A percentile compares a stretch with the other conserved stretches of the same genome.
Conservation (phyloP, 1,140 invertebrate genomes). For the Brachystomella parvula region DNA sequence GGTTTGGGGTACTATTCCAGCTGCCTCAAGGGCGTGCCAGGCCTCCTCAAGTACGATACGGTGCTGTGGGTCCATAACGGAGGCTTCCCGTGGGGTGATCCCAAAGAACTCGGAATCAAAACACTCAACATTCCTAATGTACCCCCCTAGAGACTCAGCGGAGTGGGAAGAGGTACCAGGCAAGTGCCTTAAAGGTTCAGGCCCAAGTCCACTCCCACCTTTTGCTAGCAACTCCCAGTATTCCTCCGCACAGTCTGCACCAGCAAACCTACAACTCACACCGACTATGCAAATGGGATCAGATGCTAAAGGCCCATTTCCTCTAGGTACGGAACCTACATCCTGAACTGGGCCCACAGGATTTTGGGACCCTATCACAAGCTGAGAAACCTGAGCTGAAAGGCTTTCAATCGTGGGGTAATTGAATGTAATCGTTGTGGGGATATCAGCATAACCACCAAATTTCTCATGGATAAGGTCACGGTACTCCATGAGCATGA, state of each 20-base stretch:
- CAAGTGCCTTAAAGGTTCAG: neutral
- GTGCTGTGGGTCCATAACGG: conserved; percentile 55
- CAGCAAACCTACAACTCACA: conserved; percentile 6
- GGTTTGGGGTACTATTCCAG: conserved; percentile 44
- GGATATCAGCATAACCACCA: too few relatives aligned
- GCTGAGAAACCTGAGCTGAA: too few relatives aligned
- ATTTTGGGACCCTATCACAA: too few relatives aligned
- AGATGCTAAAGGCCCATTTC: too few relatives aligned
- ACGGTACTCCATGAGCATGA: too few relatives aligned
- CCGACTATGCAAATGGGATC: conserved; percentile 1
- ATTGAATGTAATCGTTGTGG: too few relatives aligned
- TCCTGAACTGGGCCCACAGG: too few relatives aligned
- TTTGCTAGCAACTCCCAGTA: neutral
- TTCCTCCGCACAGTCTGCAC: neutral
- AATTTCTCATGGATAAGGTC: too few relatives aligned
- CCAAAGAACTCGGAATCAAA: conserved; percentile 51
- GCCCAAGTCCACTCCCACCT: neutral
- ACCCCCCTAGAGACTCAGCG: neutral
- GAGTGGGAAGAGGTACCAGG: neutral
- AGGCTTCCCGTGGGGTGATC: conserved; percentile 48
- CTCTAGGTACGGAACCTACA: too few relatives aligned
- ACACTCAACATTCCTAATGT: conserved; percentile 1
- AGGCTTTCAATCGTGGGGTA: too few relatives aligned
- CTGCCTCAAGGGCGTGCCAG: conserved; percentile 55
- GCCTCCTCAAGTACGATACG: conserved; percentile 52